Evolutionary conservation across 2,797 vertebrate species (phyloP).

Genomic region (Taenioides sp.): DNA sequence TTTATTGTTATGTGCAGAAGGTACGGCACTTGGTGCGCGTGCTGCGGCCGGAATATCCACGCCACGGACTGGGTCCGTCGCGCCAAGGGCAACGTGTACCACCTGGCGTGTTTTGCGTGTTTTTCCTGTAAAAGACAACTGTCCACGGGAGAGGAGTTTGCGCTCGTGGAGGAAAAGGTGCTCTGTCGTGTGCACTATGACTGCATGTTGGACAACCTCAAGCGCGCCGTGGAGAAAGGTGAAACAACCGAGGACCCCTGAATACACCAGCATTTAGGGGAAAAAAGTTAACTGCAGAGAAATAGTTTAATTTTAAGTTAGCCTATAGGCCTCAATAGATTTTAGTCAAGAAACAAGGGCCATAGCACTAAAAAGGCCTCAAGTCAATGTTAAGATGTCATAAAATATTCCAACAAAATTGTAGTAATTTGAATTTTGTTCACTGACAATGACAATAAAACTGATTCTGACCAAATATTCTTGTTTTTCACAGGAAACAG

Average conservation of each 20-base stretch:
- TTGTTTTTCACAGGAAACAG: constrained; percentile 80
- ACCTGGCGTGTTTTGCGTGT: constrained; percentile 95
- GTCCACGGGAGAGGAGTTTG: constrained; percentile 95
- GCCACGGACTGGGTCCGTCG: constrained; percentile 95
- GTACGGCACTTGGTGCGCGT: constrained; percentile 90
- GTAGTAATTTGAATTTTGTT: neutral
- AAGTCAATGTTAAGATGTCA: neutral
- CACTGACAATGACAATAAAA: too few species aligned
- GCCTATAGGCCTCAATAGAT: neutral
- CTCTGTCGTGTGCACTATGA: constrained; percentile 93
- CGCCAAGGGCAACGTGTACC: constrained; percentile 93
- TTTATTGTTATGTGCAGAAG: constrained; percentile 84
- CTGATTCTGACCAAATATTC: neutral
- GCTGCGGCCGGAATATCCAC: constrained; percentile 91
- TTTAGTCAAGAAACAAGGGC: neutral
- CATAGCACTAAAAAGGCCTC: neutral
- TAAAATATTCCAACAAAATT: neutral
- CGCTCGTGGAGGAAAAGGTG: constrained; percentile 92
- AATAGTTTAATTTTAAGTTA: neutral
- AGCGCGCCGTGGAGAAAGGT: constrained; percentile 93
- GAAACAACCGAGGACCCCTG: constrained; percentile 42
- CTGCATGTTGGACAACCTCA: constrained; percentile 94
- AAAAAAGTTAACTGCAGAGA: neutral
- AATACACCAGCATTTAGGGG: neutral
- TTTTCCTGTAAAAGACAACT: constrained; percentile 96